A percentile compares a stretch with the other conserved stretches of the same genome.
phyloP scores from a whole-genome alignment of 1,140 invertebrate genomes.

The Paraescarpia echinospica region DNA sequence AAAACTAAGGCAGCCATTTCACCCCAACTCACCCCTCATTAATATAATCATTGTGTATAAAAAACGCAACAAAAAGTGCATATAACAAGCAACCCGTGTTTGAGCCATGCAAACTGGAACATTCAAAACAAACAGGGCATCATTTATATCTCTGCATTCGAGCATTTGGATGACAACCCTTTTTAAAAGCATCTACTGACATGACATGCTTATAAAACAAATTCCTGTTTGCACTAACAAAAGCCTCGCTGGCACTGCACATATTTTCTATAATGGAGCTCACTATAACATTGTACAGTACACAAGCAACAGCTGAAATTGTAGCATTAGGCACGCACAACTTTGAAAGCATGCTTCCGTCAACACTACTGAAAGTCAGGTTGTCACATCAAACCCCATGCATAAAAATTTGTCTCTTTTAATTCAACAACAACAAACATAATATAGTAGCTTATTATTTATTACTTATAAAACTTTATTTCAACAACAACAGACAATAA shows the following conservation, averaged over 20 bases:
- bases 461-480: too few species aligned
- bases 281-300: background rate
- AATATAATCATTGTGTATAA: background rate
- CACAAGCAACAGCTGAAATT: background rate
- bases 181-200: background rate
- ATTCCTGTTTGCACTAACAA: background rate
- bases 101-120: background rate
- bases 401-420: too few species aligned
- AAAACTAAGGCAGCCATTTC: too few species aligned
- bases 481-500: too few species aligned
- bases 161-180: too few species aligned
- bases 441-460: too few species aligned
- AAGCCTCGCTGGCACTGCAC: background rate
- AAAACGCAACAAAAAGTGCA: background rate
- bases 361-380: background rate
- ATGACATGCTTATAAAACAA: background rate
- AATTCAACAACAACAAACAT: too few species aligned
- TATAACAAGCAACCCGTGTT: too few species aligned
- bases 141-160: background rate
- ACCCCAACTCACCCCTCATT: too few species aligned
- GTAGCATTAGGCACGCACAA: background rate
- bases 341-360: background rate
- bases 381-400: background rate
- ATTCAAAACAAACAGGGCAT: background rate
- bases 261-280: background rate